Conservation (phyloP, 2,113 vertebrate genomes). For the Ranitomeya imitator region DNA sequence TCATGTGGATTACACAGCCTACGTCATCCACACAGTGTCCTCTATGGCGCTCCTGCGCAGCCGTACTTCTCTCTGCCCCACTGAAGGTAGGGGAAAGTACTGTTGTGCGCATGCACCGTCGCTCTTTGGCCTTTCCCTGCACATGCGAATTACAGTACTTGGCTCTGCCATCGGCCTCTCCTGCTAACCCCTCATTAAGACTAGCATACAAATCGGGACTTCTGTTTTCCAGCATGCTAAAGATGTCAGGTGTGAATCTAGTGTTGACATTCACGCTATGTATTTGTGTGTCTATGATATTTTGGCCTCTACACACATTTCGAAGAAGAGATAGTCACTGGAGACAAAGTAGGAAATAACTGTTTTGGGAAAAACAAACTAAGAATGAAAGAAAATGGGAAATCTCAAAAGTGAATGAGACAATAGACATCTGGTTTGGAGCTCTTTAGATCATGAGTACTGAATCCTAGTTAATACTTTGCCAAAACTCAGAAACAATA, state of each 20-base stretch:
- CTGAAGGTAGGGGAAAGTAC: no score
- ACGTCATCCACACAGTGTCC: no score
- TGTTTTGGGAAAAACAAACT: constrained; percentile 30
- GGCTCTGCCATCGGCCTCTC: no score
- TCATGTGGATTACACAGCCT: no score
- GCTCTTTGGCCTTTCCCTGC: no score
- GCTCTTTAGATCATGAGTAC: constrained; percentile 5
- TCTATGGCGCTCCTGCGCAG: no score
- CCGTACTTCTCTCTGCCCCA: no score
- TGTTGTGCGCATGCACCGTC: no score
- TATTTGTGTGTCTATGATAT: not conserved
- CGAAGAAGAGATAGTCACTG: not conserved
- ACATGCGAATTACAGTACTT: no score
- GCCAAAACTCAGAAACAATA: constrained; percentile 9
- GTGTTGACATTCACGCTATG: not conserved
- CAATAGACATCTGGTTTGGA: constrained; percentile 46
- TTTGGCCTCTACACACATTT: not conserved
- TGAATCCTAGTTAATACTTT: constrained; percentile 7
- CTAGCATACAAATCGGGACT: no score
- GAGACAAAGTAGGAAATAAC: not conserved
- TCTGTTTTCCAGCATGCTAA: not conserved
- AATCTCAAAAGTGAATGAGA: constrained; percentile 3
- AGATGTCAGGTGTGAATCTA: not conserved
- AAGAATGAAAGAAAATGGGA: constrained; percentile 41
- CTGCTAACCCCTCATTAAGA: no score